phyloP scores from a whole-genome alignment of 2,797 vertebrate genomes.

The Hyperoplus lanceolatus region DNA sequence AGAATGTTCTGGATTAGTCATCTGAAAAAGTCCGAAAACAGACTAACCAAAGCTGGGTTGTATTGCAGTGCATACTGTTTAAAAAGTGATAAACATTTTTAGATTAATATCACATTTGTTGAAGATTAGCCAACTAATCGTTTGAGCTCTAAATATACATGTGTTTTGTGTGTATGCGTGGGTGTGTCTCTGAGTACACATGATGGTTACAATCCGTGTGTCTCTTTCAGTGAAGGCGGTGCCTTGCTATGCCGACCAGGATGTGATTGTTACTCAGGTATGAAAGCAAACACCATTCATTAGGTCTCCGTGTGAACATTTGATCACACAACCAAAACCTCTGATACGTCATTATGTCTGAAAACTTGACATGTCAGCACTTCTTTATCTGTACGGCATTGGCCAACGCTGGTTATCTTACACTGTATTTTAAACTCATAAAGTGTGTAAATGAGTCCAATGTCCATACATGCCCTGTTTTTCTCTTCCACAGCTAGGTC shows the following conservation, averaged over 20 bases:
- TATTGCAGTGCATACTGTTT: background rate
- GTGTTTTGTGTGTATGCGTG: background rate
- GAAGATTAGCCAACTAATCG: too few relatives aligned
- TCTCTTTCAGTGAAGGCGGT: conserved; percentile 85
- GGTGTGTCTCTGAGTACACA: background rate
- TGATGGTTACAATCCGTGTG: conserved; percentile 18
- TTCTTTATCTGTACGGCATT: background rate
- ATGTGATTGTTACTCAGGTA: conserved; percentile 87
- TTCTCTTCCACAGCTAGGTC: conserved; percentile 79
- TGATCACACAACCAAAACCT: background rate
- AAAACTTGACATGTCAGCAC: background rate
- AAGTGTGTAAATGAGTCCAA: conserved; percentile 9
- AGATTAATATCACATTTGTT: background rate
- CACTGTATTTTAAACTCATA: background rate
- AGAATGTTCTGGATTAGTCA: too few relatives aligned
- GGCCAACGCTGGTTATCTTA: background rate
- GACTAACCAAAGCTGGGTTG: background rate
- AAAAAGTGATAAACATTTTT: background rate
- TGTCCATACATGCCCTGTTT: background rate
- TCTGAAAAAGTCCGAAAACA: background rate
- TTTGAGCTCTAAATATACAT: background rate
- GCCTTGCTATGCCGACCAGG: conserved; percentile 79
- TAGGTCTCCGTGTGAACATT: background rate
- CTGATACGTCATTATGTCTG: background rate
- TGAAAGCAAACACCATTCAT: conserved; percentile 20